A percentile compares a stretch with the other conserved stretches of the same genome.
These are phyloP conservation scores for Oceanodroma leucorhoa DNA, from an alignment of 2,797 vertebrate genomes.

Conservation along the genomic window DNA sequence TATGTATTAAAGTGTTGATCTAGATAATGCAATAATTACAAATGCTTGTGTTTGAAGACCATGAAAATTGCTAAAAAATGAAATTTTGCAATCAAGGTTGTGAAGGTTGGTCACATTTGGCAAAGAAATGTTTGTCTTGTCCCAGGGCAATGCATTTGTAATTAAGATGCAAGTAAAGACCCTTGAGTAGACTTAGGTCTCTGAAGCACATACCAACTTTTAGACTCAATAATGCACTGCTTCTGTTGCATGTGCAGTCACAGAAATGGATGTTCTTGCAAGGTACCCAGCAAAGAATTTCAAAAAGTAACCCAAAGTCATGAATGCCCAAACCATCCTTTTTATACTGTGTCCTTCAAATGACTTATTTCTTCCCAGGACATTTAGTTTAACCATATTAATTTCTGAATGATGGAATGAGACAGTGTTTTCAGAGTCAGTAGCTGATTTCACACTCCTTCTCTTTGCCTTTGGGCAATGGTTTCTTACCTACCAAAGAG, in stretches of 20 bases:
- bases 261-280: not conserved
- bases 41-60: slow-evolving; percentile 6
- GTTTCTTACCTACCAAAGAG: not conserved
- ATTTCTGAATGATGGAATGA: slow-evolving; percentile 50
- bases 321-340: not conserved
- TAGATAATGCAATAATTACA: slow-evolving; percentile 12
- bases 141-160: not conserved
- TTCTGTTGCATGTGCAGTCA: not conserved
- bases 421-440: slow-evolving; percentile 46
- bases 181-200: not conserved
- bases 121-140: not conserved
- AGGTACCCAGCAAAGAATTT: not conserved
- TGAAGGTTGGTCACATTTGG: not conserved
- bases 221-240: not conserved
- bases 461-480: slow-evolving; percentile 8
- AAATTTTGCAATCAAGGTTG: not conserved
- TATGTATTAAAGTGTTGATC: slow-evolving; percentile 22
- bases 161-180: not conserved
- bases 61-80: not conserved
- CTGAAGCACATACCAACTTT: not conserved
- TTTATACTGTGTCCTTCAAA: not conserved
- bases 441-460: not conserved
- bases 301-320: not conserved
- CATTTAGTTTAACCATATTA: not conserved
- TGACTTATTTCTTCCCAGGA: not conserved